phyloP scores from a whole-genome alignment of 1,140 invertebrate species.

The Anadara kagoshimensis region DNA sequence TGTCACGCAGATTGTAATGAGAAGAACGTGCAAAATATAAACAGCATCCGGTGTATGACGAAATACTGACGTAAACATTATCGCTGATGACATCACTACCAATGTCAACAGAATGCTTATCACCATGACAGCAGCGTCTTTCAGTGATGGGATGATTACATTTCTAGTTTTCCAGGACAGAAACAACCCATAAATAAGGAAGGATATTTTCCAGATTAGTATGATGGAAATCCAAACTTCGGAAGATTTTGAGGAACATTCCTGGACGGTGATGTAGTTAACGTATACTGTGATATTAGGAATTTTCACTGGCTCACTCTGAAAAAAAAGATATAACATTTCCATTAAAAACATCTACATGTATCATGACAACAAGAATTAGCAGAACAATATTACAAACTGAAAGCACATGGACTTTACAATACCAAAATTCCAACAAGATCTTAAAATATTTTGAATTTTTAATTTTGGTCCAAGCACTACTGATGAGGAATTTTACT shows the following conservation, averaged over 20 bases:
- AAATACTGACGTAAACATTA: slow-evolving; percentile 49
- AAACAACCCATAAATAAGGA: slow-evolving; percentile 54
- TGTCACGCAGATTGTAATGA: slow-evolving; percentile 80
- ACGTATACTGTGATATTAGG: background rate
- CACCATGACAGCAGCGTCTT: slow-evolving; percentile 58
- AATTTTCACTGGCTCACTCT: background rate
- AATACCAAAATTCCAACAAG: background rate
- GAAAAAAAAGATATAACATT: background rate
- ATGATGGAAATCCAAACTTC: slow-evolving; percentile 52
- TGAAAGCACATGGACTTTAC: background rate
- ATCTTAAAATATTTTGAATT: background rate
- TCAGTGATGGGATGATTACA: slow-evolving; percentile 60
- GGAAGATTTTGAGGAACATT: slow-evolving; percentile 43
- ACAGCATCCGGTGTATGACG: slow-evolving; percentile 56
- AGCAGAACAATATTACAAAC: background rate
- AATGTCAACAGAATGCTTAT: slow-evolving; percentile 53
- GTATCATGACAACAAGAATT: background rate
- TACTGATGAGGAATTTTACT: no score
- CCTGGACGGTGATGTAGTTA: slow-evolving; percentile 32
- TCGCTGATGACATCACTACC: slow-evolving; percentile 39
- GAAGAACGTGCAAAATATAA: slow-evolving; percentile 46
- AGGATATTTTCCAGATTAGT: slow-evolving; percentile 51
- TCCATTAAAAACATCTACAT: background rate
- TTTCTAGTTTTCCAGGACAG: slow-evolving; percentile 61
- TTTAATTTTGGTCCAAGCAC: no score